Conservation (phyloP, 1,140 invertebrate species). For the Drosophila persimilis region DNA sequence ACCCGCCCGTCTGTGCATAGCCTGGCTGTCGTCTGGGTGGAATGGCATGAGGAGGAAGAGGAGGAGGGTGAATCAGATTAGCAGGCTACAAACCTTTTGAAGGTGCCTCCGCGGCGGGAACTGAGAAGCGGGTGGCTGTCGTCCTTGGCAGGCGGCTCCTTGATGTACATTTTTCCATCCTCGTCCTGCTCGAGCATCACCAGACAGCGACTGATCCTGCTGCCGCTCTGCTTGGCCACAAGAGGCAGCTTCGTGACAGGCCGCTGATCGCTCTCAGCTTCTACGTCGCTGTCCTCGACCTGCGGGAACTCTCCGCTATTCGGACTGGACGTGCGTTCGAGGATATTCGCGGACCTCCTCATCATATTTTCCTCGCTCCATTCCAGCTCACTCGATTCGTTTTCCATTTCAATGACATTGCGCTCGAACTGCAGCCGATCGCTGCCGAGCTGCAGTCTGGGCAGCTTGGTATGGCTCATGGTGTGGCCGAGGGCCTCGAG, state of each 20-base stretch:
- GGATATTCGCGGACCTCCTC: not conserved
- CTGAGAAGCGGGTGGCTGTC: conserved; percentile 4
- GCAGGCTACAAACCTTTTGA: conserved; percentile 50
- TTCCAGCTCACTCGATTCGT: conserved; percentile 22
- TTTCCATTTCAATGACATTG: conserved; percentile 20
- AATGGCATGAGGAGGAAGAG: too few relatives aligned
- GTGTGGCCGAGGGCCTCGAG: conserved; percentile 16
- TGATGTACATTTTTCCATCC: conserved; percentile 51
- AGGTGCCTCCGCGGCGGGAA: not conserved
- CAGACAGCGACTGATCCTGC: conserved; percentile 38
- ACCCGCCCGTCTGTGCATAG: conserved; percentile 40
- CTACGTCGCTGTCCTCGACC: not conserved
- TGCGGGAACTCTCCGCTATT: not conserved
- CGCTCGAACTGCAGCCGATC: not conserved
- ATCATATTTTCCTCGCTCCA: not conserved
- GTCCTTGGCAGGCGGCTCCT: conserved; percentile 17
- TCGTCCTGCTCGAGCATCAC: conserved; percentile 48
- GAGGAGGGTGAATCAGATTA: conserved; percentile 3
- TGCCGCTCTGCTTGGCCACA: conserved; percentile 18
- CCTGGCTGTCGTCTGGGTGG: conserved; percentile 52
- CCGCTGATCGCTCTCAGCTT: not conserved
- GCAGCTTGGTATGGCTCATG: conserved; percentile 11
- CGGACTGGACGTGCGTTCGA: not conserved
- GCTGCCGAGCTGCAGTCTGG: conserved; percentile 24
- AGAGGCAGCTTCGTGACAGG: conserved; percentile 8